These are phyloP conservation scores for Empidonax traillii DNA, from an alignment of 2,113 vertebrate species.

Conservation along the genomic window DNA sequence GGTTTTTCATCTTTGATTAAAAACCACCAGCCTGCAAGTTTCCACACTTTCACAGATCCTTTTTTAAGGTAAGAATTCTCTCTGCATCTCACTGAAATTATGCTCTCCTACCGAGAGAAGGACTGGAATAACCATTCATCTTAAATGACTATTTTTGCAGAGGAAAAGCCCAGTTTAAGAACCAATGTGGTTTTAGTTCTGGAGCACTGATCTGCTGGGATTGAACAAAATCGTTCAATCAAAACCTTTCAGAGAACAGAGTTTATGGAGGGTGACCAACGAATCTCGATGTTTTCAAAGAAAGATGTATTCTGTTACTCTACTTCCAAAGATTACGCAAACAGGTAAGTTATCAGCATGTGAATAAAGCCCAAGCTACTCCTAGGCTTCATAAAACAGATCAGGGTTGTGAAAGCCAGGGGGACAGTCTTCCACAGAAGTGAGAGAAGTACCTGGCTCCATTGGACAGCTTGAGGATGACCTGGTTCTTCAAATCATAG, in stretches of 20 bases:
- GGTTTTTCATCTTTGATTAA: neutral
- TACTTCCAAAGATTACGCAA: neutral
- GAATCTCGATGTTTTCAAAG: neutral
- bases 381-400: neutral
- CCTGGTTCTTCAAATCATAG: conserved; percentile 96
- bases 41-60: neutral
- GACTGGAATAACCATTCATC: neutral
- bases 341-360: neutral
- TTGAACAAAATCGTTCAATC: neutral
- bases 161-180: neutral
- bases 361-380: neutral
- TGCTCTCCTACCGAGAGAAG: neutral
- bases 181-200: neutral
- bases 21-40: neutral
- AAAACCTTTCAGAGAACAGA: neutral
- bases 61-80: neutral
- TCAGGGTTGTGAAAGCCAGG: neutral
- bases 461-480: conserved; percentile 96
- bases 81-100: neutral
- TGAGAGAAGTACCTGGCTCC: conserved; percentile 86
- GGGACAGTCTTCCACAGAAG: neutral
- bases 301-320: neutral
- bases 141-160: neutral
- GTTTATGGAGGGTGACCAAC: neutral
- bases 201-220: neutral